Percentiles rank a stretch among this genome's conserved stretches.
Evolutionary conservation across 2,888 invertebrate species (phyloP).

Genomic region (Patella depressa): DNA sequence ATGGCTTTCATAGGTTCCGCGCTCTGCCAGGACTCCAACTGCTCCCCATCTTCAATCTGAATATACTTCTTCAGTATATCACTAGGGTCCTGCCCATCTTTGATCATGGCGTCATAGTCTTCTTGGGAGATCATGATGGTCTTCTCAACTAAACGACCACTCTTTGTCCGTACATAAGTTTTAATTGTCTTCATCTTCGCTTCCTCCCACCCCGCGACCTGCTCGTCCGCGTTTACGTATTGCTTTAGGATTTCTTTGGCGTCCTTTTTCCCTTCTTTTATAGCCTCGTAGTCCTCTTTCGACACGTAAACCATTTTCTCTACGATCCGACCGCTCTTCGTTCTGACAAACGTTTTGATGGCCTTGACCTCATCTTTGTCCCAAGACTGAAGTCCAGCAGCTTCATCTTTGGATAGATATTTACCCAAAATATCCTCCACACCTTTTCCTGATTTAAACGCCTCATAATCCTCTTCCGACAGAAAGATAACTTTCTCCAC

Average conservation of each 20-base stretch:
- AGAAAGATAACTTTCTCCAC: conserved; percentile 67
- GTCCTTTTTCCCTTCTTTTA: conserved; percentile 62
- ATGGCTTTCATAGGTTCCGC: conserved; percentile 68
- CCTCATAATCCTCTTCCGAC: conserved; percentile 67
- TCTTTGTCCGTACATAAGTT: conserved; percentile 68
- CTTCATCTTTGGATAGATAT: conserved; percentile 67
- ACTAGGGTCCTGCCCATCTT: conserved; percentile 61
- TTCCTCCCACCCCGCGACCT: conserved; percentile 68
- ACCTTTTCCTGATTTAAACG: conserved; percentile 64
- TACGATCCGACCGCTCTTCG: conserved; percentile 67
- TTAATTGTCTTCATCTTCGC: conserved; percentile 69
- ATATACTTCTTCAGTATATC: conserved; percentile 67
- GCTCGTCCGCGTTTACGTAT: conserved; percentile 60
- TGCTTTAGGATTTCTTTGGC: conserved; percentile 63
- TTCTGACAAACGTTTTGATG: conserved; percentile 67
- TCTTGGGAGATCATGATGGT: conserved; percentile 68
- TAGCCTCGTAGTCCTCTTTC: conserved; percentile 68
- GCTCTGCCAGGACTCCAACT: conserved; percentile 66
- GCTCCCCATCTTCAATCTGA: conserved; percentile 64
- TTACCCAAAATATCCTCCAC: conserved; percentile 55
- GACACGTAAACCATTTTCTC: conserved; percentile 68
- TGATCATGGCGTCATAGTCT: conserved; percentile 66
- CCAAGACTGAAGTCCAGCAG: conserved; percentile 64
- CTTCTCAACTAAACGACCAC: conserved; percentile 68
- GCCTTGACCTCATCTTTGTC: conserved; percentile 70